Conservation (phyloP, 2,113 vertebrate species). For the Saguinus imperator region DNA sequence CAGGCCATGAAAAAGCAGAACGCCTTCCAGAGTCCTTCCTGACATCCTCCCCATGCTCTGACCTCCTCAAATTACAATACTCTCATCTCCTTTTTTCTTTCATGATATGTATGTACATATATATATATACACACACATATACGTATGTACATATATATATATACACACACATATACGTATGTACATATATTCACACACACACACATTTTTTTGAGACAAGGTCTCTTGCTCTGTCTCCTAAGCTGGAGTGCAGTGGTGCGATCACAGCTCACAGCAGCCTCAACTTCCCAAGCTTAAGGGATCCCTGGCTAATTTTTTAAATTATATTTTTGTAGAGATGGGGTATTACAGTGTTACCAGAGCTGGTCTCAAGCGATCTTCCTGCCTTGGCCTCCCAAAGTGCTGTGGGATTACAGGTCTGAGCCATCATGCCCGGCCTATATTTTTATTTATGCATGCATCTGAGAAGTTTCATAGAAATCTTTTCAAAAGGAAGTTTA, state of each 20-base stretch:
- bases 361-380: not conserved
- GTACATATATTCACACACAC: too few relatives aligned
- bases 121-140: too few relatives aligned
- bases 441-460: not conserved
- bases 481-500: not conserved
- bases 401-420: not conserved
- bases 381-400: not conserved
- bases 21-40: not conserved
- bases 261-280: not conserved
- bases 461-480: not conserved
- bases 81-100: not conserved
- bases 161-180: too few relatives aligned
- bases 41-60: not conserved
- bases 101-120: not conserved
- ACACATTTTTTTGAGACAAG: not conserved
- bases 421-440: not conserved
- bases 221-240: not conserved
- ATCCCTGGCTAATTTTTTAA: too few relatives aligned
- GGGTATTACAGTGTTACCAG: too few relatives aligned
- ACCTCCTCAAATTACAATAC: not conserved
- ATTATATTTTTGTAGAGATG: too few relatives aligned
- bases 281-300: not conserved
- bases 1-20: not conserved
- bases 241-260: not conserved
- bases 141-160: too few relatives aligned